Base-by-base conservation (phyloP, 1,140 invertebrate genomes). In the Glomeris maerens region DNA sequence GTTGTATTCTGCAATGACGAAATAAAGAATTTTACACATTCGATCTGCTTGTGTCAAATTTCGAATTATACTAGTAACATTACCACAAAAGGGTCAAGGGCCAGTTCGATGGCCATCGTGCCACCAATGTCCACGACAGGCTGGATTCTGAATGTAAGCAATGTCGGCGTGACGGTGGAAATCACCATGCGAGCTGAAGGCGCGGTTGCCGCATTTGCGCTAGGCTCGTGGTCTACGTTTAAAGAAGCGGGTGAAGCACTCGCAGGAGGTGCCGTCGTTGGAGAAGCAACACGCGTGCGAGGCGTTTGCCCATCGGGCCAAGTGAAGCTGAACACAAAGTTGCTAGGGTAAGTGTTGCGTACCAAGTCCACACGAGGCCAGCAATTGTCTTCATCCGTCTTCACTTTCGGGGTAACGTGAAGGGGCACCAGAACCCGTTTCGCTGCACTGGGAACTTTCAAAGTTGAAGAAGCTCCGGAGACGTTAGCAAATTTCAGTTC, bases 81-180 rank as follows among this genome's bases (percentile, higher is more conserved):
- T 28, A 60, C 59, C 36, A 60, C 46, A 25, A 52, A 55, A 21
- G 52, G 50, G 21, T 57, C 58, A 14, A 61, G 45, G 7, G 55
- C 57, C 7, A 61, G 40, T 27, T 60, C 60, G 23, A 61, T 52
- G 3, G 50, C 49, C 36, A 60, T 48, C 10, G 58, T 61, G 47
- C 60, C 60, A 29, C 60, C 60, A 10, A 61, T 60, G 31, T 61
- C 60, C 28, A 57, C 45, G 13, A 60, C 52, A 23, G 59, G 53
- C 31, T 60, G 47, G 31, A 61, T 47, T 21, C 31, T 31, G 47
- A 61, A 59, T 17, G 48, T 49, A 3, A 61, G 50, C 1, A 59
- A 27, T 1, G 59, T 56, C n/a, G 60, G 59, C 5, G 45, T 51
- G 17, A 17, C 31, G 47, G 53, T 61, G 49, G 48, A 59, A 7